Base-by-base conservation (phyloP, 1,140 invertebrate species). In the Paraescarpia echinospica region DNA sequence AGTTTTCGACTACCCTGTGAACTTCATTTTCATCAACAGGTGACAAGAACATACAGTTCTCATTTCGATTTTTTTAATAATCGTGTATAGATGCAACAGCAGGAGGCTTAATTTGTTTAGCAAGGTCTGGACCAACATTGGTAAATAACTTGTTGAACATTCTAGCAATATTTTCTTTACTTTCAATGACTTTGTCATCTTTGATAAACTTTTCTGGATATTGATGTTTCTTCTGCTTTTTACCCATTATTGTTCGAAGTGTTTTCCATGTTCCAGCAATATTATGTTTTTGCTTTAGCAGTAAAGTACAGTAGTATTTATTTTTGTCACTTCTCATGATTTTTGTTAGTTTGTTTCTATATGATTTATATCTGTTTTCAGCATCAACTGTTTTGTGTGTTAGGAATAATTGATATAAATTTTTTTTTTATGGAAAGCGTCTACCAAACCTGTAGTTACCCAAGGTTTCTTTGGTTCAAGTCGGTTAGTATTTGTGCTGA, bases 261-360 rank as follows among this genome's bases (percentile, higher is more conserved):
- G 18, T 89, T 89, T 89, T 89, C 4, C 89, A 89, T 89, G 89
- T 89, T 18, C 89, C 89, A 89, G 18, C 89, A 89, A 34, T 89
- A 89, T 34, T 89, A 18, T 89, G 89, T 89, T 89, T n/a, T 89
- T 89, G 89, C 89, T 89, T 89, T 18, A 89, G 18, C 89, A 89
- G 89, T 89, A 89, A 89, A 89, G 89, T 89, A 89, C 89, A 89
- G 89, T 89, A 89, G 89, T 89, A 89, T 89, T 89, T 89, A n/a
- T 18, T 6, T 89, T 89, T 89, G n/a, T 89, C 89, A 89, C 89
- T 6, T 89, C 89, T 89, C 89, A 89, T 6, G 89, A 89, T 89
- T 6, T 4, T 89, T 89, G 89, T 33, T 34, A 89, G 18, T 89
- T 89, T 89, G 18, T 89, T 89, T 89, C n/a, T 89, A 89, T 33